Conservation (phyloP, 2,888 invertebrate genomes). For the Xestobium rufovillosum region DNA sequence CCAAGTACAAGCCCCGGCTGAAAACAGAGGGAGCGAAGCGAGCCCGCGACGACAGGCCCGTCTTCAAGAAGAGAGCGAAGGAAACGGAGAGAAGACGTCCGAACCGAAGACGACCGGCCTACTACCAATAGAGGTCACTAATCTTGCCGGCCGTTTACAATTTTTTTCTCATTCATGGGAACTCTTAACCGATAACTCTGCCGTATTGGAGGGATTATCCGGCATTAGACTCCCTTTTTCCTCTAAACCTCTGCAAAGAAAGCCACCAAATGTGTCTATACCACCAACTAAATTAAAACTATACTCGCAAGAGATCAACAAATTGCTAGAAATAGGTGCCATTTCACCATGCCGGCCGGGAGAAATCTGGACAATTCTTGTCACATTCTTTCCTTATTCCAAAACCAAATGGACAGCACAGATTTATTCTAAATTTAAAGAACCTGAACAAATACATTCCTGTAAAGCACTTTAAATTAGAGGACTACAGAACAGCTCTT, state of each 20-base stretch:
- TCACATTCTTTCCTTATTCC: neutral
- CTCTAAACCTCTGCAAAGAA: neutral
- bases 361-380: neutral
- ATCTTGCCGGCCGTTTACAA: neutral
- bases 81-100: neutral
- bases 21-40: no score
- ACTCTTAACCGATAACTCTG: neutral
- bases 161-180: neutral
- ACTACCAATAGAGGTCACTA: neutral
- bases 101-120: neutral
- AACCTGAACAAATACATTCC: neutral
- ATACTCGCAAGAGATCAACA: neutral
- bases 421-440: conserved; percentile 1
- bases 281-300: neutral
- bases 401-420: neutral
- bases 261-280: neutral
- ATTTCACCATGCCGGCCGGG: neutral
- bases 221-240: neutral
- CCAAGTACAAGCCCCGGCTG: no score
- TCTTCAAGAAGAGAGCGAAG: no score
- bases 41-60: conserved; percentile 1
- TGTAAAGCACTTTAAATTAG: neutral
- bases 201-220: neutral
- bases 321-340: neutral
- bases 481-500: neutral